phyloP scores from a whole-genome alignment of 2,797 vertebrate species.

The Ctenosaura bakeri region DNA sequence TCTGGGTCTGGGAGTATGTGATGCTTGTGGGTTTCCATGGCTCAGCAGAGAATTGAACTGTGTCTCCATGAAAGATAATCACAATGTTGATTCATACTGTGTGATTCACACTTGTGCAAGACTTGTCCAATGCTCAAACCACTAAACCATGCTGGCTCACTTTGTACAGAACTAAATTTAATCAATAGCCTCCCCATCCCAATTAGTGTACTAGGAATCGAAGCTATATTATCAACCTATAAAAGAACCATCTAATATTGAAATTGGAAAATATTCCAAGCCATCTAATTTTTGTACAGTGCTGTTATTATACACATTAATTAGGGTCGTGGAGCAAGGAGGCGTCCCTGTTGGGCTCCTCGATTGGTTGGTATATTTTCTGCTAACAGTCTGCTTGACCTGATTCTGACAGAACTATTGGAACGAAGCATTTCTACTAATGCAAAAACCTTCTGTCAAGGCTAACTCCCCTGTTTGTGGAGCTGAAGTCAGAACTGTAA shows the following conservation, averaged over 20 bases:
- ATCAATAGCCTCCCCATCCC: not conserved
- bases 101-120: too few species aligned
- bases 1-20: too few species aligned
- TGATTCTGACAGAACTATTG: not conserved
- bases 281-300: not conserved
- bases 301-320: not conserved
- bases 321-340: not conserved
- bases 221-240: not conserved
- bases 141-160: too few species aligned
- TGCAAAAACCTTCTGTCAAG: not conserved
- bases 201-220: not conserved
- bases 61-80: too few species aligned
- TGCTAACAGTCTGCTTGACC: not conserved
- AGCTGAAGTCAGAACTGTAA: not conserved
- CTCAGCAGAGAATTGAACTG: too few species aligned
- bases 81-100: too few species aligned
- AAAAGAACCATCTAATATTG: not conserved
- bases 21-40: too few species aligned
- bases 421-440: not conserved
- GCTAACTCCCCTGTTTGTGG: not conserved
- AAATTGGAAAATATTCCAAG: not conserved
- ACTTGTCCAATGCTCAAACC: too few species aligned
- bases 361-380: not conserved
- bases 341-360: not conserved
- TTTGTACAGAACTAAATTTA: not conserved